Percentiles rank a stretch among this genome's conserved stretches.
These are phyloP conservation scores for Seira ritae DNA, from an alignment of 2,888 invertebrate species.

Conservation along the genomic window DNA sequence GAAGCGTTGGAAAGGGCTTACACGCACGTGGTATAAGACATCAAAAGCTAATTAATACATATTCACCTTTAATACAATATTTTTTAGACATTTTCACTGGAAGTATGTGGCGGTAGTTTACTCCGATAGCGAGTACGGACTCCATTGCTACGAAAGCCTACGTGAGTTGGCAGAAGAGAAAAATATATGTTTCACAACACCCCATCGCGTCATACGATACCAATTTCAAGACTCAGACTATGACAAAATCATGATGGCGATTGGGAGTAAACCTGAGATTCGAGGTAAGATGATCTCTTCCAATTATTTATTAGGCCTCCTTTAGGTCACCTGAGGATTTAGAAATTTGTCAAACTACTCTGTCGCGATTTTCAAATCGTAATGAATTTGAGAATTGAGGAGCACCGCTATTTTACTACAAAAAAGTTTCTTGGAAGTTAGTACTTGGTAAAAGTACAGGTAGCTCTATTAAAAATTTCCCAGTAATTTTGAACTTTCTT, in stretches of 20 bases:
- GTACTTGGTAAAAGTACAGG: too few species aligned
- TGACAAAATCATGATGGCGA: slow-evolving; percentile 76
- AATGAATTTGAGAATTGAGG: too few species aligned
- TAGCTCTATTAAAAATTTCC: too few species aligned
- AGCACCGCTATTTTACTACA: too few species aligned
- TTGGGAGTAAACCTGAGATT: slow-evolving; percentile 77
- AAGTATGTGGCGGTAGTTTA: slow-evolving; percentile 79
- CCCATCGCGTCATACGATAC: slow-evolving; percentile 77
- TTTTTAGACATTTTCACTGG: slow-evolving; percentile 75
- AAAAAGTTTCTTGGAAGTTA: too few species aligned
- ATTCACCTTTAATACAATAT: neutral
- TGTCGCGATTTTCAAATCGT: too few species aligned
- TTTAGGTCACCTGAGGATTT: too few species aligned
- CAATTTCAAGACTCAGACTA: slow-evolving; percentile 76
- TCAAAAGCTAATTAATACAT: neutral
- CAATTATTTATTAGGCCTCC: too few species aligned
- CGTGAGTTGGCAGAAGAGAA: slow-evolving; percentile 76
- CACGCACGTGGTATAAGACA: neutral
- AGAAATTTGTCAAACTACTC: too few species aligned
- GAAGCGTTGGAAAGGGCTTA: neutral
- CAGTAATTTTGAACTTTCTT: too few species aligned
- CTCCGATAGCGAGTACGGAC: slow-evolving; percentile 76
- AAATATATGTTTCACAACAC: slow-evolving; percentile 78
- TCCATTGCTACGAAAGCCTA: slow-evolving; percentile 78
- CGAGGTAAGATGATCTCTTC: slow-evolving; percentile 75